Evolutionary conservation across 1,140 invertebrate genomes (phyloP).

Genomic region (Cepaea nemoralis): DNA sequence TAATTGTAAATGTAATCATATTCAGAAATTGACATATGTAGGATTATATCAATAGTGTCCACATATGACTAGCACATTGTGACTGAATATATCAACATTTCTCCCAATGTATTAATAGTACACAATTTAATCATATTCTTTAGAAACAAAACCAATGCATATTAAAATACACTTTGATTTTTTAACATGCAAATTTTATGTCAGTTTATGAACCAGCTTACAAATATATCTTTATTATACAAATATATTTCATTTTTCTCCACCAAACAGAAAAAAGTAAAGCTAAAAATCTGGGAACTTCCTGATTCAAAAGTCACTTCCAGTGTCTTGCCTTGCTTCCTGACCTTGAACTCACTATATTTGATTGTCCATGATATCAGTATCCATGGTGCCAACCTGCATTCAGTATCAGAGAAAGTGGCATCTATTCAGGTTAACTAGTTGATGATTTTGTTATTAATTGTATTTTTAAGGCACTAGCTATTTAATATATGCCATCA

Average conservation of each 20-base stretch:
- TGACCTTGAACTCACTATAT: slow-evolving; percentile 30
- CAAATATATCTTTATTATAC: too few species aligned
- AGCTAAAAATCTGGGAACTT: slow-evolving; percentile 23
- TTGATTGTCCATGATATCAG: slow-evolving; percentile 19
- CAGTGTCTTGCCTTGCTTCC: not conserved
- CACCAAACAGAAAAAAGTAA: not conserved
- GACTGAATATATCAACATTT: too few species aligned
- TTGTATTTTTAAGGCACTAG: not conserved
- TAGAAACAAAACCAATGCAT: too few species aligned
- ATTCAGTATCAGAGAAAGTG: not conserved
- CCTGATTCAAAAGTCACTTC: not conserved
- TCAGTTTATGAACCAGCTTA: not conserved
- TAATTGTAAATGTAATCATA: too few species aligned
- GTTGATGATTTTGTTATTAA: not conserved
- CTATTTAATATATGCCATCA: too few species aligned
- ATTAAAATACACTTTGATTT: too few species aligned
- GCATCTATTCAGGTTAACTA: slow-evolving; percentile 19
- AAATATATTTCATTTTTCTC: not conserved
- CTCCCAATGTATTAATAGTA: too few species aligned
- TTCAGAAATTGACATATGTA: too few species aligned
- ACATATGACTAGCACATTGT: too few species aligned
- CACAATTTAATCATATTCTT: too few species aligned
- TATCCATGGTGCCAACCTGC: not conserved
- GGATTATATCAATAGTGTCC: too few species aligned
- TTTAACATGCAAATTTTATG: too few species aligned